These are phyloP conservation scores for Salvelinus alpinus DNA, from an alignment of 2,113 vertebrate species.

Conservation along the genomic window DNA sequence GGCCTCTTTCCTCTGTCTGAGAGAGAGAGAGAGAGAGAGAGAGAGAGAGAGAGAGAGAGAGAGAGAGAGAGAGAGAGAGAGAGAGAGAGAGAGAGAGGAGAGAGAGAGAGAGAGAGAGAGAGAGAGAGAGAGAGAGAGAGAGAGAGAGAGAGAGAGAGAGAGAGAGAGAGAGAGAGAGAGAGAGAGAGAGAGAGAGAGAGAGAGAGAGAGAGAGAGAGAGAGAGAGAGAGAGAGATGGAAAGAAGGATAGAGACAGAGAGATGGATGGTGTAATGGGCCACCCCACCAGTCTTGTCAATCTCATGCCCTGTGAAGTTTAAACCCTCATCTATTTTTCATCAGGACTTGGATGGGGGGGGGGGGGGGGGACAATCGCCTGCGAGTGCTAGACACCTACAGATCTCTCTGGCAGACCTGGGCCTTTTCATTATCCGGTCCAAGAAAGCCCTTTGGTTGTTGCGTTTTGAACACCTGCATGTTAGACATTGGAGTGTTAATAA, in stretches of 20 bases:
- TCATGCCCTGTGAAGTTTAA: slow-evolving; percentile 22
- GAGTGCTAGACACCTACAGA: not conserved
- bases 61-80: not conserved
- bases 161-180: too few species aligned
- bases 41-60: not conserved
- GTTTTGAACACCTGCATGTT: not conserved
- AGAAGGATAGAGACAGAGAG: not conserved
- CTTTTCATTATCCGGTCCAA: not conserved
- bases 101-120: not conserved
- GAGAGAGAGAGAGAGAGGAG: too few species aligned
- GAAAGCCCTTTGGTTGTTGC: slow-evolving; percentile 4
- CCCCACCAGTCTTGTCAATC: slow-evolving; percentile 5
- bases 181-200: not conserved
- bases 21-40: too few species aligned
- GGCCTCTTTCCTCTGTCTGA: too few species aligned
- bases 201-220: too few species aligned
- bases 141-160: not conserved
- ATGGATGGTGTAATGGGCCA: not conserved
- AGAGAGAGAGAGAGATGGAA: not conserved
- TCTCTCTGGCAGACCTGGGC: not conserved
- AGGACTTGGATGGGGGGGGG: not conserved
- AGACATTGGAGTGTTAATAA: not conserved
- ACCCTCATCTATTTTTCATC: slow-evolving; percentile 17
- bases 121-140: too few species aligned
- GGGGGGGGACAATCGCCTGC: not conserved